Evolutionary conservation across 2,113 vertebrate genomes (phyloP), one percentile per base, ranked within the genome.

Genomic region (Pheucticus melanocephalus): DNA sequence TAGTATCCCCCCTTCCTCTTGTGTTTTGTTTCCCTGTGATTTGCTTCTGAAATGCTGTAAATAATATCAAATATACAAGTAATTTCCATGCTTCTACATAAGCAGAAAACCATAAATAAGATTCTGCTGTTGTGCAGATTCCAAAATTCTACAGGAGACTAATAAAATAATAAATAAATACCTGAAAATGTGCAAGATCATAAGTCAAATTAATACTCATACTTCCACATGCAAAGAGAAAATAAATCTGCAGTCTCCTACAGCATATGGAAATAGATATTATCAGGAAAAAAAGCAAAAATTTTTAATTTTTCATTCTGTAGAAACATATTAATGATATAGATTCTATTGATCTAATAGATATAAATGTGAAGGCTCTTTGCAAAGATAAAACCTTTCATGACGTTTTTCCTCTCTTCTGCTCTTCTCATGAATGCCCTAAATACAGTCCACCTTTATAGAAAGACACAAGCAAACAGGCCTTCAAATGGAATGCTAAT

Each of bases 301-400:
- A 91, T 79, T 96, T 96, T 87, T 87, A 44, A 94, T 96, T 97
- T 98, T 93, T 73, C 48, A 44, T 47, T 87, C 25, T 68, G 23
- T 47, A 42, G 23, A 64, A 66, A 71, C 5, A 83, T 95, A 95
- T 90, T 94, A 83, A 88, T 94, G 39, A 77, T 95, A 81, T 79
- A 86, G 92, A 90, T 72, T 94, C 83, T 84, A 85, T 78, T 93
- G 72, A 83, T 87, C 79, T 65, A 78, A 93, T 54, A 91, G 53
- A 83, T 73, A 82, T 59, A 93, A 96, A 85, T 79, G 48, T 45
- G 33, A 75, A 96, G 23, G 33, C 60, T 72, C 82, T 88, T 82
- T 80, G 75, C 37, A 78, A 93, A 88, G 23, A 63, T 47, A 95
- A 91, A 84, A 75, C 16, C 39, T 94, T 96, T 96, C 66, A 88